phyloP scores from a whole-genome alignment of 2,888 invertebrate species.

The Frankliniella intonsa region DNA sequence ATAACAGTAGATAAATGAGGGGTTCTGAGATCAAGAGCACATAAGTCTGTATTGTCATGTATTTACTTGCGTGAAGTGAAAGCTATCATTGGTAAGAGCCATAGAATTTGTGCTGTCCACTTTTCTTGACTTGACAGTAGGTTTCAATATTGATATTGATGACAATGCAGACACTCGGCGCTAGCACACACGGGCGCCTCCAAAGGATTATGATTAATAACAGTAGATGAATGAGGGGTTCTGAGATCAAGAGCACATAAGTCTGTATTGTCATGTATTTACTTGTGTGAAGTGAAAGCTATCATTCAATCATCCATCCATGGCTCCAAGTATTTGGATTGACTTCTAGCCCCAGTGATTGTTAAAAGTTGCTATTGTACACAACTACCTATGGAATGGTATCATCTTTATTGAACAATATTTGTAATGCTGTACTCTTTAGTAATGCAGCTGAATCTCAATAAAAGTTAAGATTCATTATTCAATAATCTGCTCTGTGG shows the following conservation, averaged over 20 bases:
- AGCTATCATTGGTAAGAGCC: not conserved
- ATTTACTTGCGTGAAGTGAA: not conserved
- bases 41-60: constrained; percentile 7
- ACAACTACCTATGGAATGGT: not conserved
- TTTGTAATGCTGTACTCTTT: constrained; percentile 4
- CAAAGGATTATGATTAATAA: too few species aligned
- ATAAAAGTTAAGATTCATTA: not conserved
- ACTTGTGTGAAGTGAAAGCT: not conserved
- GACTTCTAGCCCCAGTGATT: not conserved
- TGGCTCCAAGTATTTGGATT: not conserved
- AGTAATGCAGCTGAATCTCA: not conserved
- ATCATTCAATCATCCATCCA: not conserved
- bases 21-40: not conserved
- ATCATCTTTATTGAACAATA: constrained; percentile 19
- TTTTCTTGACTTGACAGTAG: too few species aligned
- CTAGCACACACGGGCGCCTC: too few species aligned
- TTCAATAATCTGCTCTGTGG: too few species aligned
- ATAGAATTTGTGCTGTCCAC: not conserved
- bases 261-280: not conserved
- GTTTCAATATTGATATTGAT: too few species aligned
- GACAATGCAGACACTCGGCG: too few species aligned
- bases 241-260: not conserved
- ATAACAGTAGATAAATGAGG: too few species aligned
- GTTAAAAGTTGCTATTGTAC: not conserved
- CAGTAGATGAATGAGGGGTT: too few species aligned